Percentiles rank a stretch among this genome's conserved stretches.
Evolutionary conservation across 2,113 vertebrate genomes (phyloP).

Genomic region (Oceanodroma tethys): DNA sequence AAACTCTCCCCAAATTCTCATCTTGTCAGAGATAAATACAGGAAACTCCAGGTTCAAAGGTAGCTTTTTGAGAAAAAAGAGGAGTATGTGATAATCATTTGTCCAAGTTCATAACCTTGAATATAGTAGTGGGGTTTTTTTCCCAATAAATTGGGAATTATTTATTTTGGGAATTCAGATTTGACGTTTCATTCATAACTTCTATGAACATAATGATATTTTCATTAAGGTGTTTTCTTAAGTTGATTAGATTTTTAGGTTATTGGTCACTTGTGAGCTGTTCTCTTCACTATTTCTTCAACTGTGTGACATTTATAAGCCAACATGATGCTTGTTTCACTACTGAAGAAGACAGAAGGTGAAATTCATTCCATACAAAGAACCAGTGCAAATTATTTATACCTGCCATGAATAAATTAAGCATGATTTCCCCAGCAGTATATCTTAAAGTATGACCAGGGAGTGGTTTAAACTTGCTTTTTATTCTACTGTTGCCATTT

Average conservation of each 20-base stretch:
- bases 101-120: not conserved
- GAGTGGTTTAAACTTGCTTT: not conserved
- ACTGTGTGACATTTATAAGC: not conserved
- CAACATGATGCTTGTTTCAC: rapidly evolving
- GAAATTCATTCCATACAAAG: not conserved
- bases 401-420: not conserved
- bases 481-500: not conserved
- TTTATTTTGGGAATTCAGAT: not conserved
- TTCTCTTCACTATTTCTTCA: not conserved
- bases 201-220: not conserved
- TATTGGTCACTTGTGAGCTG: not conserved
- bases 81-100: not conserved
- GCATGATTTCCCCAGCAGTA: not conserved
- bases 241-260: not conserved
- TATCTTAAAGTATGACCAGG: not conserved
- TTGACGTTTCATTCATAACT: not conserved
- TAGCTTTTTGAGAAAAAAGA: not conserved
- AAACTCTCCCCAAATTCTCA: not conserved
- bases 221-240: not conserved
- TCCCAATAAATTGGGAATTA: not conserved
- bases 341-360: not conserved
- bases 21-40: not conserved
- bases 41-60: not conserved
- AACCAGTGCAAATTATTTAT: not conserved
- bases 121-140: not conserved